Evolutionary conservation across 2,888 invertebrate species (phyloP).

Genomic region (Heliconius hortense): DNA sequence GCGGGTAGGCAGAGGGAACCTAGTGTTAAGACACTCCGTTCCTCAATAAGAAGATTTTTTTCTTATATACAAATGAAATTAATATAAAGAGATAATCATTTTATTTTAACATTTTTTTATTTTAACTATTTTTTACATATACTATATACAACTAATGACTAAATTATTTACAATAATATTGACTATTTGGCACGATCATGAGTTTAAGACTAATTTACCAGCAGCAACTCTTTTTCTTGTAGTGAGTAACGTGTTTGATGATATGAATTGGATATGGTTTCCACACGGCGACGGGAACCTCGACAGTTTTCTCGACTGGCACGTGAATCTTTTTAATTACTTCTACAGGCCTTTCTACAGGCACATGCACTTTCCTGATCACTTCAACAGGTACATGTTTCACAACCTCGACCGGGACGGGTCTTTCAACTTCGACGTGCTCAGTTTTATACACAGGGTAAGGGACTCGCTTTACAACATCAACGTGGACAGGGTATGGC

Average conservation of each 20-base stretch:
- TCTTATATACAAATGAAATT: constrained; percentile 20
- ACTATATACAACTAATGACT: constrained; percentile 72
- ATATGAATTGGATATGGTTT: constrained; percentile 76
- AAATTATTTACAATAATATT: constrained; percentile 75
- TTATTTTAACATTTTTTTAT: constrained; percentile 53
- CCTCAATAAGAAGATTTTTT: too few relatives aligned
- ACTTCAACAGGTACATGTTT: constrained; percentile 72
- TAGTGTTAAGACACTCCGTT: too few relatives aligned
- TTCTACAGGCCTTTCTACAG: constrained; percentile 72
- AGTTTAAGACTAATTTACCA: constrained; percentile 60
- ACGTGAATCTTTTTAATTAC: constrained; percentile 74
- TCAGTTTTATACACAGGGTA: constrained; percentile 75
- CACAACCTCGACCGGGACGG: constrained; percentile 70
- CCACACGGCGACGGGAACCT: constrained; percentile 74
- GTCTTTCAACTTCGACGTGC: constrained; percentile 71
- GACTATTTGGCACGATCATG: constrained; percentile 77
- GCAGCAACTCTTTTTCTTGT: constrained; percentile 75
- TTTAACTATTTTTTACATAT: constrained; percentile 44
- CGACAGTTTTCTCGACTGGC: constrained; percentile 71
- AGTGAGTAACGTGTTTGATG: constrained; percentile 77
- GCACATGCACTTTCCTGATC: constrained; percentile 69
- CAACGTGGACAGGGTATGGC: constrained; percentile 74
- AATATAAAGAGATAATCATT: constrained; percentile 48
- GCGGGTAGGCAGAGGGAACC: too few relatives aligned
- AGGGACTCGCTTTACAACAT: constrained; percentile 72